These are phyloP conservation scores for Paraescarpia echinospica DNA, from an alignment of 1,140 invertebrate species.

Conservation along the genomic window DNA sequence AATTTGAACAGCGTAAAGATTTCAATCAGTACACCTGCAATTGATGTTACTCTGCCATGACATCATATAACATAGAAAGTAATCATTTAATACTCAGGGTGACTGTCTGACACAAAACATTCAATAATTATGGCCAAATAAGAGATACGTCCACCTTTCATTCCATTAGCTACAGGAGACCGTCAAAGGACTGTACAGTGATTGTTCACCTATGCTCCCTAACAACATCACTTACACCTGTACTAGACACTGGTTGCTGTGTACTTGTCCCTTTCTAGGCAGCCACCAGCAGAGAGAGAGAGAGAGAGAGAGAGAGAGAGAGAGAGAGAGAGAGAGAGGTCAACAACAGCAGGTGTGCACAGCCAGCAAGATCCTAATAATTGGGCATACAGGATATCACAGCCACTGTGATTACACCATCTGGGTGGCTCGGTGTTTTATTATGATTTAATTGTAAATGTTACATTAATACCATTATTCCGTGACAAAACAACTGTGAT, in stretches of 20 bases:
- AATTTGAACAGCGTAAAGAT: neutral
- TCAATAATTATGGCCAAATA: neutral
- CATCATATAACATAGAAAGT: neutral
- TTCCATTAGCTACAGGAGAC: neutral
- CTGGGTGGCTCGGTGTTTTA: too few relatives aligned
- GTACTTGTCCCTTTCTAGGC: neutral
- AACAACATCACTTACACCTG: neutral
- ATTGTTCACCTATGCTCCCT: neutral
- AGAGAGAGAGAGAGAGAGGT: too few relatives aligned
- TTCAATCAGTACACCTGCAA: neutral
- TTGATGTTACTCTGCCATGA: neutral
- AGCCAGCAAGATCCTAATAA: neutral
- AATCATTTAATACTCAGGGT: neutral
- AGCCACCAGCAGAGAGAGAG: neutral
- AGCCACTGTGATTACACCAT: neutral
- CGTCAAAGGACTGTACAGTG: neutral
- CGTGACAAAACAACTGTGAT: too few relatives aligned
- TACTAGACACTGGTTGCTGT: neutral
- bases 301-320: too few relatives aligned
- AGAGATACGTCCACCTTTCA: neutral
- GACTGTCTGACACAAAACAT: neutral
- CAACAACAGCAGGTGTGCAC: neutral
- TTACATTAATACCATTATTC: too few relatives aligned
- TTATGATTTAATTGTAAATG: too few relatives aligned
- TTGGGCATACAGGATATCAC: neutral